These are phyloP conservation scores for Lutjanus argentimaculatus DNA, from an alignment of 2,797 vertebrate genomes.

Conservation along the genomic window DNA sequence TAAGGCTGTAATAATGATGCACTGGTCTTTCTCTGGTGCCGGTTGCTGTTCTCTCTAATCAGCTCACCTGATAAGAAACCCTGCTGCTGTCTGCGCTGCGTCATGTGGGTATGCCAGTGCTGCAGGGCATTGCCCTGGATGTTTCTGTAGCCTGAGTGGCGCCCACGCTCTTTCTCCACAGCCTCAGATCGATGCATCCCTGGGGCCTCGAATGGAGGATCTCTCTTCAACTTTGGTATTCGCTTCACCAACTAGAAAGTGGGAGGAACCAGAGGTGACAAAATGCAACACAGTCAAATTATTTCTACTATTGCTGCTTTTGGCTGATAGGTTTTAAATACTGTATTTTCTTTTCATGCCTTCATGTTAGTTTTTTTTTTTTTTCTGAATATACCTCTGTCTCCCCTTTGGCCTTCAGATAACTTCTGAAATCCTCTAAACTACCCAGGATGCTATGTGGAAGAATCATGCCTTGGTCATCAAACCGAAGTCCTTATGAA, in stretches of 20 bases:
- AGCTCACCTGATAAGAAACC: constrained; percentile 87
- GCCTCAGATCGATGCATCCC: constrained; percentile 25
- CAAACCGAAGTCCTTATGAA: constrained; percentile 70
- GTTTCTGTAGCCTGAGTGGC: constrained; percentile 47
- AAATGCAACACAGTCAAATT: not conserved
- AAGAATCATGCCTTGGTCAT: constrained; percentile 84
- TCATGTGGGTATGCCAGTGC: constrained; percentile 89
- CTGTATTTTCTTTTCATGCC: not conserved
- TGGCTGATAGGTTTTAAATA: not conserved
- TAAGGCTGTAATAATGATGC: not conserved
- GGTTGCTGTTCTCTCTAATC: not conserved
- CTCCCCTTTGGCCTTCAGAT: constrained; percentile 87
- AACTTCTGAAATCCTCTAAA: constrained; percentile 89
- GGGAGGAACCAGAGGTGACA: not conserved
- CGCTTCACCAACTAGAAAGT: constrained; percentile 82
- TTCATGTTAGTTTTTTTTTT: too few species aligned
- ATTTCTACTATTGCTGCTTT: not conserved
- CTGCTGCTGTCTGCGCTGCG: constrained; percentile 87
- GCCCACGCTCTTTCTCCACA: constrained; percentile 1
- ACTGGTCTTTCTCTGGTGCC: not conserved
- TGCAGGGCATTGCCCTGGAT: constrained; percentile 87
- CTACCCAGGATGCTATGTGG: constrained; percentile 93
- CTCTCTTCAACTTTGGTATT: constrained; percentile 64
- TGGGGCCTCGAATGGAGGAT: constrained; percentile 31
- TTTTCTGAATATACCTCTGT: constrained; percentile 78